phyloP scores from a whole-genome alignment of 2,113 vertebrate genomes.

The Abramis brama region DNA sequence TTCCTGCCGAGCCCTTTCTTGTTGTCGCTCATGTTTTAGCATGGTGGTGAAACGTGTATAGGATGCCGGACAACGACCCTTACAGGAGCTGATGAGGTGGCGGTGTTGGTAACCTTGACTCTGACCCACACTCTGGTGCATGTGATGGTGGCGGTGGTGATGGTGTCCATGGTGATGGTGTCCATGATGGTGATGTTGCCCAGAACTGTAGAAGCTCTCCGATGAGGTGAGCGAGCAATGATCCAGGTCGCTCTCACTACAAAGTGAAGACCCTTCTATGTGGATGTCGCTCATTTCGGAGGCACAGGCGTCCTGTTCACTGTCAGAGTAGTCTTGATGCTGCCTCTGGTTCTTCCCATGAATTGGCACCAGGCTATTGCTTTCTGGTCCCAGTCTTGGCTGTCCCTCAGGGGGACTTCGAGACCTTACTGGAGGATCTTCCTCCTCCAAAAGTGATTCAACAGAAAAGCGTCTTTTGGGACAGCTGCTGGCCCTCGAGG shows the following conservation, averaged over 20 bases:
- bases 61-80: slow-evolving; percentile 93
- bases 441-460: slow-evolving; percentile 82
- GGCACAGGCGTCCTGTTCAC: slow-evolving; percentile 87
- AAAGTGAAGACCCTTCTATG: slow-evolving; percentile 96
- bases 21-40: slow-evolving; percentile 88
- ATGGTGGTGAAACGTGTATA: slow-evolving; percentile 97
- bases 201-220: slow-evolving; percentile 84
- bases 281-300: slow-evolving; percentile 77
- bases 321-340: slow-evolving; percentile 87
- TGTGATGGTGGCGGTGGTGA: slow-evolving; percentile 80
- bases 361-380: slow-evolving; percentile 50
- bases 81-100: slow-evolving; percentile 93
- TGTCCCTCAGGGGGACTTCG: slow-evolving; percentile 73
- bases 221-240: slow-evolving; percentile 95
- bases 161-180: slow-evolving; percentile 82
- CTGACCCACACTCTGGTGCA: slow-evolving; percentile 80
- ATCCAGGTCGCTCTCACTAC: slow-evolving; percentile 97
- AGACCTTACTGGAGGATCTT: slow-evolving; percentile 77
- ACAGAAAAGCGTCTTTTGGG: slow-evolving; percentile 87
- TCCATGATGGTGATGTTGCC: slow-evolving; percentile 80
- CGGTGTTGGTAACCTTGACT: slow-evolving; percentile 86
- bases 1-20: slow-evolving; percentile 86
- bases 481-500: slow-evolving; percentile 82
- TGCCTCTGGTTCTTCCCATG: slow-evolving; percentile 84
- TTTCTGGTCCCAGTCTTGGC: slow-evolving; percentile 62